Evolutionary conservation across 2,888 invertebrate species (phyloP).

Genomic region (Syrista parreyssii): DNA sequence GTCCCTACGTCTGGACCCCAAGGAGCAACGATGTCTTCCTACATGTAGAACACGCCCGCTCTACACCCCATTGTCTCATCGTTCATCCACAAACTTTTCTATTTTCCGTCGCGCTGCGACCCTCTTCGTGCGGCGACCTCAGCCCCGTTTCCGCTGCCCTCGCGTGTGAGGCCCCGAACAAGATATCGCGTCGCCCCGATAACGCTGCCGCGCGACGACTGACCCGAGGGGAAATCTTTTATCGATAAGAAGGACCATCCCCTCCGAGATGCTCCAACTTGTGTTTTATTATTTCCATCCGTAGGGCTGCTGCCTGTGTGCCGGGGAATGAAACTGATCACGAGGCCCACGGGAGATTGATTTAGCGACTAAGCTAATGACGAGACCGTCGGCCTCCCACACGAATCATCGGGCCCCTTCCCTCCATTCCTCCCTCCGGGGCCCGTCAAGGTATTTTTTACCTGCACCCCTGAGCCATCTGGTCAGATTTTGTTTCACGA

Average conservation of each 20-base stretch:
- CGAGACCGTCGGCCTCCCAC: constrained; percentile 46
- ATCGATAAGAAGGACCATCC: too few species aligned
- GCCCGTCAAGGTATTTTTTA: constrained; percentile 48
- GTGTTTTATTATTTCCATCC: not conserved
- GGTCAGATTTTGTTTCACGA: constrained; percentile 64
- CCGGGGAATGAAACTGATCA: constrained; percentile 34
- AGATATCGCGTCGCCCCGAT: too few species aligned
- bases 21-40: constrained; percentile 56
- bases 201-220: too few species aligned
- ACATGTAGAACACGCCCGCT: constrained; percentile 59
- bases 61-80: constrained; percentile 51
- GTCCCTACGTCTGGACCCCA: constrained; percentile 60
- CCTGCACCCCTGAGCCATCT: constrained; percentile 55
- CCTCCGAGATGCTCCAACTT: not conserved
- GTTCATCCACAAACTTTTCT: not conserved
- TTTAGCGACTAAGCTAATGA: constrained; percentile 58
- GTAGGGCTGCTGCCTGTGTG: constrained; percentile 10
- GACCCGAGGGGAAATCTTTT: too few species aligned
- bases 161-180: too few species aligned
- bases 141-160: too few species aligned
- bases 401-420: constrained; percentile 36
- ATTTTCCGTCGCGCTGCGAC: too few species aligned
- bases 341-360: constrained; percentile 44
- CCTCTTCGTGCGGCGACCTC: too few species aligned
- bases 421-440: constrained; percentile 28